Percentiles rank a stretch among this genome's conserved stretches.
phyloP scores from a whole-genome alignment of 2,113 vertebrate genomes.

The Anoura caudifer region DNA sequence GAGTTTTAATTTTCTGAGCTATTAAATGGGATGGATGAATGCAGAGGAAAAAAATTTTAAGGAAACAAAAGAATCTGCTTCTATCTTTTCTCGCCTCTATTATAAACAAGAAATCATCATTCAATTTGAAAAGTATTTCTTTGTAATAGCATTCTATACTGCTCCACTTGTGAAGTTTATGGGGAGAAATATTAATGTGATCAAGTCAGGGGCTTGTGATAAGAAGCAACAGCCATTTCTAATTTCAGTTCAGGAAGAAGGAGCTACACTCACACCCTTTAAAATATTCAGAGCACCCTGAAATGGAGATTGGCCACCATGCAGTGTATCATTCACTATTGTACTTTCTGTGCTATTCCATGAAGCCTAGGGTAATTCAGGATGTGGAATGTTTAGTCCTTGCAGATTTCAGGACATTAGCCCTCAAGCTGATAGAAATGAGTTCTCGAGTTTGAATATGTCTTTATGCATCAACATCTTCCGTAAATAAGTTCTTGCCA shows the following conservation, averaged over 20 bases:
- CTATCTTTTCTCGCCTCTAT: not conserved
- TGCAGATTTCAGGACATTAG: not conserved
- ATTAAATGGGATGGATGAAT: slow-evolving; percentile 20
- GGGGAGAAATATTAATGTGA: not conserved
- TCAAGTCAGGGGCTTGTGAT: not conserved
- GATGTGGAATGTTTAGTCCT: not conserved
- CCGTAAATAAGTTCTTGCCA: slow-evolving; percentile 27
- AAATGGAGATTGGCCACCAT: not conserved
- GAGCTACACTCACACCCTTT: not conserved
- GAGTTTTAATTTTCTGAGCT: slow-evolving; percentile 30
- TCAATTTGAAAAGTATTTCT: not conserved
- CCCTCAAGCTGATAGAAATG: not conserved
- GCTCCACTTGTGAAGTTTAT: not conserved
- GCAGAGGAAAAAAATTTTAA: not conserved
- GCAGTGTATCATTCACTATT: not conserved
- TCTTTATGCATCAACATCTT: not conserved
- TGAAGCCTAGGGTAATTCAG: not conserved
- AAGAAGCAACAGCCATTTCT: not conserved
- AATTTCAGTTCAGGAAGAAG: not conserved
- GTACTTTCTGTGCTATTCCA: not conserved
- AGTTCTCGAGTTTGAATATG: not conserved
- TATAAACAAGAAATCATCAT: not conserved
- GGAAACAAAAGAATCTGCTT: not conserved
- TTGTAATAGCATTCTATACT: not conserved
- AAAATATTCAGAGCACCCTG: not conserved